phyloP scores from a whole-genome alignment of 2,888 invertebrate species.

The Ennomos quercinarius region DNA sequence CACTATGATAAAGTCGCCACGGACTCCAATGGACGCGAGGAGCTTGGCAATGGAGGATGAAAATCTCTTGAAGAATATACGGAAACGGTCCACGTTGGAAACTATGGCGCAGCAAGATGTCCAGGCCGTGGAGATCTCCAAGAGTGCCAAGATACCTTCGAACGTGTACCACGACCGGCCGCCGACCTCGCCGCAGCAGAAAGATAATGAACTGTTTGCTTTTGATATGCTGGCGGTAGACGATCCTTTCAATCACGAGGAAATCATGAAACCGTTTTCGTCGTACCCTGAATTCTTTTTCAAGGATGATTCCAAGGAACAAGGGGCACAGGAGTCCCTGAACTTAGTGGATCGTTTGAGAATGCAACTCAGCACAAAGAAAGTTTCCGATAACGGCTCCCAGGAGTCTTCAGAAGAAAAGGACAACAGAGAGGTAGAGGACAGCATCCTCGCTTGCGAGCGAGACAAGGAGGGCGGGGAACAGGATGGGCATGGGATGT shows the following conservation, averaged over 20 bases:
- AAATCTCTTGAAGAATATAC: constrained; percentile 58
- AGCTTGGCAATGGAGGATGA: constrained; percentile 69
- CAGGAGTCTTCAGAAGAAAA: constrained; percentile 64
- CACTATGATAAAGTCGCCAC: constrained; percentile 82
- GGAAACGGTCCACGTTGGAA: constrained; percentile 67
- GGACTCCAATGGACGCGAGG: constrained; percentile 80
- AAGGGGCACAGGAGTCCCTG: constrained; percentile 92
- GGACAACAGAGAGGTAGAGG: constrained; percentile 54
- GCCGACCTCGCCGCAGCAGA: constrained; percentile 90
- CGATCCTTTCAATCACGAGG: constrained; percentile 88
- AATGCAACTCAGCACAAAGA: constrained; percentile 88
- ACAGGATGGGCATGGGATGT: constrained; percentile 22
- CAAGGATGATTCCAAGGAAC: constrained; percentile 92
- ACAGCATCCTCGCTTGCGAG: constrained; percentile 49
- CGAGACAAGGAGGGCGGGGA: constrained; percentile 47
- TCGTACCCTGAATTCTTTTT: constrained; percentile 88
- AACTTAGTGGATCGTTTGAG: constrained; percentile 94
- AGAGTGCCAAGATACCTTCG: constrained; percentile 80
- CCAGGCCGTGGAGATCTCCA: constrained; percentile 78
- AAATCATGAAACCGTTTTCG: constrained; percentile 88
- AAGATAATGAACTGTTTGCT: constrained; percentile 87
- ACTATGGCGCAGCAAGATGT: constrained; percentile 73
- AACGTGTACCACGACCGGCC: constrained; percentile 83
- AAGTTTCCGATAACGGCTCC: constrained; percentile 82
- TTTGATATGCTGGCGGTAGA: constrained; percentile 87